These are phyloP conservation scores for Cyphomyrus discorhynchus DNA, from an alignment of 2,113 vertebrate genomes.

Conservation along the genomic window DNA sequence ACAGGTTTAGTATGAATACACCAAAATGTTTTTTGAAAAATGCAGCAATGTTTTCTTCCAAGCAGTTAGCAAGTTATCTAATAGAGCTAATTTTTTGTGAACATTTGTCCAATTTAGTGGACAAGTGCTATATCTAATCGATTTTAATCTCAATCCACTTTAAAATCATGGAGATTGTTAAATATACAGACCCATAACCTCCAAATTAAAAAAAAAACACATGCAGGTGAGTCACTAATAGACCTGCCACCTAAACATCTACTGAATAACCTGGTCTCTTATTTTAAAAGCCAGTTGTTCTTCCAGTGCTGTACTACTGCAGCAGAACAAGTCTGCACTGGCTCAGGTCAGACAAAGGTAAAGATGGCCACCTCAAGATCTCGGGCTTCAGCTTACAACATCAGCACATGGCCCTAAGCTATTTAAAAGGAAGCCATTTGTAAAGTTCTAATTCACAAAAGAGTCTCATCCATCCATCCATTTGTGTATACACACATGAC, in stretches of 20 bases:
- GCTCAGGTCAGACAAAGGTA: conserved; percentile 51
- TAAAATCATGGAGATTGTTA: neutral
- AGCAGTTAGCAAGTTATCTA: neutral
- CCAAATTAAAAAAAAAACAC: neutral
- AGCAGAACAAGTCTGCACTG: conserved; percentile 47
- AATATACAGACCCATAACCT: neutral
- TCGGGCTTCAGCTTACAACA: conserved; percentile 41
- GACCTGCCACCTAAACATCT: neutral
- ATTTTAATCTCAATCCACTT: neutral
- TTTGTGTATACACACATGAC: neutral
- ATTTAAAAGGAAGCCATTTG: neutral
- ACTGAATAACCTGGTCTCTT: neutral
- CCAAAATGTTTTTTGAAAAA: neutral
- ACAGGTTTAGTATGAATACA: neutral
- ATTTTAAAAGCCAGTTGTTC: neutral
- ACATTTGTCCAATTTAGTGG: neutral
- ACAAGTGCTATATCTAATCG: neutral
- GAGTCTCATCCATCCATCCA: neutral
- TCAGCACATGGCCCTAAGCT: conserved; percentile 48
- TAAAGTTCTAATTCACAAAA: neutral
- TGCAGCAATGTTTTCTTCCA: neutral
- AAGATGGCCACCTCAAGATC: conserved; percentile 59
- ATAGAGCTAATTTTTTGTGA: neutral
- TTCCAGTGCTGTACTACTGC: neutral
- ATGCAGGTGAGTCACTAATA: neutral